Evolutionary conservation across 2,888 invertebrate genomes (phyloP), one percentile per base, ranked within the genome.

Genomic region (Terebella lapidaria): DNA sequence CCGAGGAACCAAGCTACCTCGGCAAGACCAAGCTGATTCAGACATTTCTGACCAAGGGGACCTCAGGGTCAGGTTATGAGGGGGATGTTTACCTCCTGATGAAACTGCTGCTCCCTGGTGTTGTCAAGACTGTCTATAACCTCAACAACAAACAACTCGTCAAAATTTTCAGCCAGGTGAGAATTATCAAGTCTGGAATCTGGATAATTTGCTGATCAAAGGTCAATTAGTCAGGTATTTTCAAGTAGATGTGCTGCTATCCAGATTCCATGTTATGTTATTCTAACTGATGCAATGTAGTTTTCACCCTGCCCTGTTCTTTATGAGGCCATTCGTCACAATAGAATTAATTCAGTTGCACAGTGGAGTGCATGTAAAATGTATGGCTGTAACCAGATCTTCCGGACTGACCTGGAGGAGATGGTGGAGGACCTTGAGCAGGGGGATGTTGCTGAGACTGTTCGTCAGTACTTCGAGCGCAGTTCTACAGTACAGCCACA

Each of bases 111-210:
- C 81, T 95, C 56, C 95, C 94, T 0, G 89, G 88, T 53, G 88
- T 88, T 27, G 85, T 87, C 18, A 92, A 92, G 78, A 84, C 91
- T 63, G 87, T 94, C 30, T 96, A 94, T 77, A 94, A 95, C 83
- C 82, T 96, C 54, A 92, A 93, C 83, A 92, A 89, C 75, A 94
- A 93, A 78, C 93, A 94, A 74, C 83, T 96, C 57, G 83, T 93
- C 0, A 94, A 95, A 81, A 80, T 94, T 51, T 94, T 93, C 77
- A 88, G 92, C 52, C 86, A 86, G 75, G 84, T 84, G 68, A n/a
- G 35, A 54, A 26, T 30, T 18, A 27, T 26, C 5, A 5, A 35
- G 10, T 10, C 35, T 35, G 35, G 10, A 35, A 10, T 35, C 35
- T 35, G 18, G 18, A 35, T n/a, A n/a, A n/a, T n/a, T n/a, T n/a